Evolutionary conservation across 2,113 vertebrate species (phyloP).

Genomic region (Donacobius atricapilla): DNA sequence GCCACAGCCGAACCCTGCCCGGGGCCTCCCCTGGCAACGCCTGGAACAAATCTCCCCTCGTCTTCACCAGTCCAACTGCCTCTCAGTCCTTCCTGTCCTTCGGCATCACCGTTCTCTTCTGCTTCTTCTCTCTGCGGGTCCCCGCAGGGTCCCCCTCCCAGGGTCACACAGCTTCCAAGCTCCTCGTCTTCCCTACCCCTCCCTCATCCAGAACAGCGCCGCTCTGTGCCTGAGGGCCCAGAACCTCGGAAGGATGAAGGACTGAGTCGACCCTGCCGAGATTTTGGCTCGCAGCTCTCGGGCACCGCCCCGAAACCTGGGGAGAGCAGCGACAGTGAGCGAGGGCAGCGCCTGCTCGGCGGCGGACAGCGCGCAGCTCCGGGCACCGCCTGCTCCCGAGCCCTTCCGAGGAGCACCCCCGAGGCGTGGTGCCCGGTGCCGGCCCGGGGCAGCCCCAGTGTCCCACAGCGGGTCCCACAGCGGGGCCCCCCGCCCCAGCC

Average conservation of each 20-base stretch:
- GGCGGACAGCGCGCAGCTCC: not conserved
- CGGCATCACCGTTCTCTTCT: not conserved
- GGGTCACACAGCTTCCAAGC: not conserved
- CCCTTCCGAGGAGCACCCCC: not conserved
- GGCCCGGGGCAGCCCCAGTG: no score
- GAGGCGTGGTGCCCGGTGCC: no score
- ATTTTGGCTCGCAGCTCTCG: not conserved
- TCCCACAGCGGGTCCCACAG: not conserved
- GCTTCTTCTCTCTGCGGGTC: not conserved
- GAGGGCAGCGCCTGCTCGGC: not conserved
- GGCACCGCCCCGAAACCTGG: not conserved
- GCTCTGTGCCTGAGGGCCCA: not conserved
- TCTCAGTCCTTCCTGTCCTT: not conserved
- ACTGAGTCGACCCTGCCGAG: not conserved
- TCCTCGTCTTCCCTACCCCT: not conserved
- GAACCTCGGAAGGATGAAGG: not conserved
- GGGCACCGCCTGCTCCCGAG: not conserved
- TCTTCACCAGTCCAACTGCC: not conserved
- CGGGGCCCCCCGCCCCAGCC: fast-evolving
- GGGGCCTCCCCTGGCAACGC: not conserved
- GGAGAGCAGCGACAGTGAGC: not conserved
- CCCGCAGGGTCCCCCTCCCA: not conserved
- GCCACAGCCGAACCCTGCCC: not conserved
- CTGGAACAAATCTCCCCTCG: not conserved
- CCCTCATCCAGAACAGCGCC: not conserved